Percentiles rank a stretch among this genome's conserved stretches.
Evolutionary conservation across 2,797 vertebrate genomes (phyloP).

Genomic region (Melanotaenia parkinsoni): DNA sequence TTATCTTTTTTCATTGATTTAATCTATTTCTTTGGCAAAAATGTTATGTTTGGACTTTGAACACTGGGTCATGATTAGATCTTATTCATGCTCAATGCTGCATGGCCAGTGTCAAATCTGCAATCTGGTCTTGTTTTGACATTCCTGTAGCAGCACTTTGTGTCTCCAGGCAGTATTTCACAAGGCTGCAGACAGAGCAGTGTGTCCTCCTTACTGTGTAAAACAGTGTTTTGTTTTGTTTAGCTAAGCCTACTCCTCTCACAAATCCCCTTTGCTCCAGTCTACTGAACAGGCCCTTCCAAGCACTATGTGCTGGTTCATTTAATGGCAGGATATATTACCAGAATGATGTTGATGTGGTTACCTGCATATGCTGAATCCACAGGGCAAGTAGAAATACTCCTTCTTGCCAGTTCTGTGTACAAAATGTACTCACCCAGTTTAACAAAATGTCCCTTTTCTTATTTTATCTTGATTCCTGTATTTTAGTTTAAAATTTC

Average conservation of each 20-base stretch:
- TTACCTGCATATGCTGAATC: conserved; percentile 23
- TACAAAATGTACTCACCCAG: not conserved
- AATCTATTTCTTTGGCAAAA: not conserved
- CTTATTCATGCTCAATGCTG: not conserved
- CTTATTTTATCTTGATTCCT: not conserved
- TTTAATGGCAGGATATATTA: conserved; percentile 44
- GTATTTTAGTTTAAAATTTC: not conserved
- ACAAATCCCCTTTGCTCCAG: conserved; percentile 19
- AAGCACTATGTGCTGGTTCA: conserved; percentile 39
- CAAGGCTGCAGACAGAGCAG: conserved; percentile 32
- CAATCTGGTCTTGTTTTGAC: conserved; percentile 32
- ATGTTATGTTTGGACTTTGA: conserved; percentile 15
- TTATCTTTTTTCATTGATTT: conserved; percentile 2
- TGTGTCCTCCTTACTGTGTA: conserved; percentile 31
- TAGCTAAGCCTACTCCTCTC: conserved; percentile 21
- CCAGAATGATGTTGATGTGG: conserved; percentile 43
- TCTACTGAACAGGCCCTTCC: conserved; percentile 27
- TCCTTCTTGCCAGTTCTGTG: not conserved
- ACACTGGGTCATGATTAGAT: conserved; percentile 6
- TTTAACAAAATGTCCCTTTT: not conserved
- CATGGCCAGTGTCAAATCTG: conserved; percentile 13
- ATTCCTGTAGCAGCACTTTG: conserved; percentile 30
- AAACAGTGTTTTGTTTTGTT: conserved; percentile 35
- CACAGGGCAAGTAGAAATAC: not conserved
- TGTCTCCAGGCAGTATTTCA: conserved; percentile 51